phyloP scores from a whole-genome alignment of 2,113 vertebrate genomes.

The Scytalopus superciliaris region DNA sequence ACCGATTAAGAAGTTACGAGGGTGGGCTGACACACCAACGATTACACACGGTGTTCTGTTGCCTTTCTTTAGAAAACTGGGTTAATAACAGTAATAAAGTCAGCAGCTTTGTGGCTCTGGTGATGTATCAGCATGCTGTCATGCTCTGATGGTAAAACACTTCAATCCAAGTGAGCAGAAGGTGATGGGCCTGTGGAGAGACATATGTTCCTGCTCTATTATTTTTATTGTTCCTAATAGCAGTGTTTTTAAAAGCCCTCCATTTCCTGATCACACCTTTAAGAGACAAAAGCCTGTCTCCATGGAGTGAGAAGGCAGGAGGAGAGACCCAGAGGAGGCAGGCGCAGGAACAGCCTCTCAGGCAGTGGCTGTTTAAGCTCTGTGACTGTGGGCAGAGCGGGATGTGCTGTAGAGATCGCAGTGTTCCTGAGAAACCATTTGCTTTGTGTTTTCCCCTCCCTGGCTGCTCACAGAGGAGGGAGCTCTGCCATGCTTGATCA shows the following conservation, averaged over 20 bases:
- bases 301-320: background rate
- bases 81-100: constrained; percentile 45
- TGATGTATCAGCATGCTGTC: constrained; percentile 22
- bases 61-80: constrained; percentile 20
- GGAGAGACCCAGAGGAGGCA: background rate
- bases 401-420: background rate
- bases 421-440: background rate
- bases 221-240: constrained; percentile 54
- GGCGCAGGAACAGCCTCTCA: background rate
- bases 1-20: fast-evolving
- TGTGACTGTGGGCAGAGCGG: fast-evolving
- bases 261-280: constrained; percentile 22
- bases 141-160: constrained; percentile 47
- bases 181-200: constrained; percentile 40
- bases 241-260: constrained; percentile 13
- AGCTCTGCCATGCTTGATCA: background rate
- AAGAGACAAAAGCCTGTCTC: background rate
- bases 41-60: background rate
- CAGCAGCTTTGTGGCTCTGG: background rate
- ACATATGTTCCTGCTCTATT: constrained; percentile 36
- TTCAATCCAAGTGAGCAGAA: constrained; percentile 44
- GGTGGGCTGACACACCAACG: background rate
- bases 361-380: background rate
- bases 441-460: background rate
- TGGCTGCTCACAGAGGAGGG: background rate